phyloP scores from a whole-genome alignment of 1,140 invertebrate genomes.

The Liolophura sinensis region DNA sequence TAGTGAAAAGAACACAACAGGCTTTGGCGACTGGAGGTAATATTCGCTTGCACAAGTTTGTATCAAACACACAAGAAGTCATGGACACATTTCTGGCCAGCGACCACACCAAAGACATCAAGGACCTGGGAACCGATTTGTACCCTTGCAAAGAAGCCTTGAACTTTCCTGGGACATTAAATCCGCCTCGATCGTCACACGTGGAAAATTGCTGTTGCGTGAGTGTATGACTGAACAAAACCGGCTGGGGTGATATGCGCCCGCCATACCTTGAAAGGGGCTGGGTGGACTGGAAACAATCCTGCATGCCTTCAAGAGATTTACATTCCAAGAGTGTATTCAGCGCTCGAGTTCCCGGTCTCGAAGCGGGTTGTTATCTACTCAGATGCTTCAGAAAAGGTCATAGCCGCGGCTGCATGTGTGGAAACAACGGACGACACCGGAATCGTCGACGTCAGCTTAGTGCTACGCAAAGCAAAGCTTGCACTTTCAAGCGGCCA shows the following conservation, averaged over 20 bases:
- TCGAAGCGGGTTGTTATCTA: slow-evolving; percentile 2
- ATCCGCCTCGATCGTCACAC: slow-evolving; percentile 10
- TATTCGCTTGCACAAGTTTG: slow-evolving; percentile 18
- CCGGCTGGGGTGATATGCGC: slow-evolving; percentile 22
- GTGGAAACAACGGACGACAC: not conserved
- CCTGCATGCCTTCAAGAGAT: slow-evolving; percentile 6
- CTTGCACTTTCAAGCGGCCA: slow-evolving; percentile 20
- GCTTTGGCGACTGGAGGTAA: slow-evolving; percentile 8
- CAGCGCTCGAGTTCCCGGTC: not conserved
- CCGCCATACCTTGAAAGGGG: slow-evolving; percentile 4
- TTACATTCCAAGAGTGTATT: slow-evolving; percentile 10
- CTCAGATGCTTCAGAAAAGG: slow-evolving; percentile 8
- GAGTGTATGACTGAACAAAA: slow-evolving; percentile 2
- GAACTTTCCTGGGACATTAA: slow-evolving; percentile 18
- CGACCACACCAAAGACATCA: slow-evolving; percentile 13
- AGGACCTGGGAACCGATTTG: slow-evolving; percentile 8
- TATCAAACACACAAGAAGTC: slow-evolving; percentile 15
- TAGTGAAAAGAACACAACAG: slow-evolving; percentile 10
- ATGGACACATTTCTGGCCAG: slow-evolving; percentile 9
- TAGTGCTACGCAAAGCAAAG: slow-evolving; percentile 14
- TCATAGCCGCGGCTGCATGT: slow-evolving; percentile 8
- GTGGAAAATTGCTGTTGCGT: slow-evolving; percentile 16
- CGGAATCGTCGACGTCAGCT: not conserved
- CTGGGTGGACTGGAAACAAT: slow-evolving; percentile 20
- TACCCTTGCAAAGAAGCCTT: slow-evolving; percentile 20